Evolutionary conservation across 2,888 invertebrate species (phyloP), one percentile per base, ranked within the genome.

Genomic region (Psylliodes chrysocephalus): DNA sequence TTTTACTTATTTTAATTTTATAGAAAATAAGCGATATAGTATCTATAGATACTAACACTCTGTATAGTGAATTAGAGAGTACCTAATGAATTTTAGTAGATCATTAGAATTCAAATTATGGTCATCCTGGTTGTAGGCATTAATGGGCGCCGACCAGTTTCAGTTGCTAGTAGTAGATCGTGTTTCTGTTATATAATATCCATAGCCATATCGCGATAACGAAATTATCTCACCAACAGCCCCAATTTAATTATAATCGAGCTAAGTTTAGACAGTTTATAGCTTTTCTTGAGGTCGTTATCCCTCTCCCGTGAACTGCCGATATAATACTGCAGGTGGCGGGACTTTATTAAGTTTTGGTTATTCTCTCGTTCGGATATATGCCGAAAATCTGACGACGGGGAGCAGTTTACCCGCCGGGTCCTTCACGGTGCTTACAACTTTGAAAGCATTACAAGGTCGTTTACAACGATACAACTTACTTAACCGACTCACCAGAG

Each of bases 301-400:
- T 56, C 59, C 60, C 57, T 47, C 47, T 30, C 64, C 56, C 35
- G 56, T 40, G 42, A 59, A 56, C 64, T 66, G 64, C 69, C 70
- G 66, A 67, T 70, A 70, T 67, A 65, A 67, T 66, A 61, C 70
- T 60, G 71, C 70, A 70, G 73, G 71, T 69, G 72, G 71, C 60
- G 66, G 56, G 60, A 52, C 66, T 69, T 69, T 68, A 69, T 71
- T 68, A 60, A 63, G 57, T 59, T 64, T 66, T 64, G 64, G 64
- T 64, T 68, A 33, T 46, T 44, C 44, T 14, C 55, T 17, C 28
- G 17, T n/a, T 42, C 52, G 53, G 56, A 56, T 68, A 68, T 73
- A 67, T 68, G 64, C 72, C 72, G 68, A 71, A 59, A 73, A 74
- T 73, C 70, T 70, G 70, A 47, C 73, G 53, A 66, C 65, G 63